phyloP scores from a whole-genome alignment of 1,140 invertebrate species.

The Psilanteris sp. region DNA sequence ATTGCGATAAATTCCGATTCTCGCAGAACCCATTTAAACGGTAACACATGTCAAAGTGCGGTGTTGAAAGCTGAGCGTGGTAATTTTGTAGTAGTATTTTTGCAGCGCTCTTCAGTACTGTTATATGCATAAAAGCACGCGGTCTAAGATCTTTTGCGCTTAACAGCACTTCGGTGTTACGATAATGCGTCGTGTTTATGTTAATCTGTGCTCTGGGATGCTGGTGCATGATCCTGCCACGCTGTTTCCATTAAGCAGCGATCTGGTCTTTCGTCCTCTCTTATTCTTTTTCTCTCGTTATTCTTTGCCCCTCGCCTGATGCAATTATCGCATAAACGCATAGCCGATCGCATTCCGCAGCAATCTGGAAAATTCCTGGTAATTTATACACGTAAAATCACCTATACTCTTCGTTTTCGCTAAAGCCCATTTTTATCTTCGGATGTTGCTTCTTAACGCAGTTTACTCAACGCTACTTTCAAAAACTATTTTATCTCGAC shows the following conservation, averaged over 20 bases:
- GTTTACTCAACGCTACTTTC: no score
- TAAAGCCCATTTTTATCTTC: constrained; percentile 4
- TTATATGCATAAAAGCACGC: constrained; percentile 68
- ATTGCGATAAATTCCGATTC: not conserved
- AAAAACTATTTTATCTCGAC: no score
- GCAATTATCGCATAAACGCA: constrained; percentile 66
- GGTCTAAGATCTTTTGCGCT: constrained; percentile 61
- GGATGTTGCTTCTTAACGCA: constrained; percentile 5
- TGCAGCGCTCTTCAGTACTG: constrained; percentile 52
- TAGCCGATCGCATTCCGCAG: constrained; percentile 61
- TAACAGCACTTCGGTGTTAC: constrained; percentile 69
- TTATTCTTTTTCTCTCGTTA: constrained; percentile 59
- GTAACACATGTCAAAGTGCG: constrained; percentile 44
- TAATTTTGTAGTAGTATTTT: constrained; percentile 51
- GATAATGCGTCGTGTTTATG: constrained; percentile 72
- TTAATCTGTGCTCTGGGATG: constrained; percentile 67
- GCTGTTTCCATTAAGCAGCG: constrained; percentile 66
- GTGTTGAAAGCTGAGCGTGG: constrained; percentile 15
- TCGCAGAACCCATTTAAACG: constrained; percentile 25
- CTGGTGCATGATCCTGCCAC: constrained; percentile 65
- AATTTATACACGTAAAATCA: constrained; percentile 59
- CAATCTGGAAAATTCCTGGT: constrained; percentile 60
- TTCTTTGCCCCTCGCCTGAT: constrained; percentile 55
- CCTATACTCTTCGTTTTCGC: constrained; percentile 35
- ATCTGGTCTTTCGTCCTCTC: constrained; percentile 63